Percentiles rank a stretch among this genome's conserved stretches.
phyloP scores from a whole-genome alignment of 2,113 vertebrate species.

The Lophochroa leadbeateri region DNA sequence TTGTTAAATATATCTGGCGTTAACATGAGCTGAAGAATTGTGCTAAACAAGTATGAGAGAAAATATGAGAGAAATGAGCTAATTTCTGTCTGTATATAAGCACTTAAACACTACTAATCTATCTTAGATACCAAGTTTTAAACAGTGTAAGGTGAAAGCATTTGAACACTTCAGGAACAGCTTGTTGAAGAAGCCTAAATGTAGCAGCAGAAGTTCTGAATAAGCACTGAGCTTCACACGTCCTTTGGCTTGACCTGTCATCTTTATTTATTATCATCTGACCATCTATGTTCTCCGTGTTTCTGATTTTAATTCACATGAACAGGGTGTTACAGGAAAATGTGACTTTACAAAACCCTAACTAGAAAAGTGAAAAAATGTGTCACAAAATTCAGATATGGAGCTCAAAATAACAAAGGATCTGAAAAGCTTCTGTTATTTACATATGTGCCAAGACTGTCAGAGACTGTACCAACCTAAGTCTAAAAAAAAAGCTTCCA shows the following conservation, averaged over 20 bases:
- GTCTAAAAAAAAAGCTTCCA: not conserved
- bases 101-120: not conserved
- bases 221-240: not conserved
- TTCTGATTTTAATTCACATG: slow-evolving; percentile 8
- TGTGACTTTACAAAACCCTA: slow-evolving; percentile 12
- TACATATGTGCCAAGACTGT: not conserved
- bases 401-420: slow-evolving; percentile 20
- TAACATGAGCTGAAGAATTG: not conserved
- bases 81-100: not conserved
- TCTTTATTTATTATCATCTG: not conserved
- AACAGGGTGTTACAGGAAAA: slow-evolving; percentile 8
- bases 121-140: not conserved
- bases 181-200: not conserved
- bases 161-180: not conserved
- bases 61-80: not conserved
- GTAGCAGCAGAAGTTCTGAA: not conserved
- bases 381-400: not conserved
- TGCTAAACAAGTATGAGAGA: not conserved
- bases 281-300: not conserved
- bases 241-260: not conserved
- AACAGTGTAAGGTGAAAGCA: not conserved
- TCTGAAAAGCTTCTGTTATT: not conserved
- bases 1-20: not conserved
- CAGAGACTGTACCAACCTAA: not conserved
- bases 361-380: slow-evolving; percentile 36